These are phyloP conservation scores for Odocoileus virginianus DNA, from an alignment of 2,113 vertebrate genomes.

Conservation along the genomic window DNA sequence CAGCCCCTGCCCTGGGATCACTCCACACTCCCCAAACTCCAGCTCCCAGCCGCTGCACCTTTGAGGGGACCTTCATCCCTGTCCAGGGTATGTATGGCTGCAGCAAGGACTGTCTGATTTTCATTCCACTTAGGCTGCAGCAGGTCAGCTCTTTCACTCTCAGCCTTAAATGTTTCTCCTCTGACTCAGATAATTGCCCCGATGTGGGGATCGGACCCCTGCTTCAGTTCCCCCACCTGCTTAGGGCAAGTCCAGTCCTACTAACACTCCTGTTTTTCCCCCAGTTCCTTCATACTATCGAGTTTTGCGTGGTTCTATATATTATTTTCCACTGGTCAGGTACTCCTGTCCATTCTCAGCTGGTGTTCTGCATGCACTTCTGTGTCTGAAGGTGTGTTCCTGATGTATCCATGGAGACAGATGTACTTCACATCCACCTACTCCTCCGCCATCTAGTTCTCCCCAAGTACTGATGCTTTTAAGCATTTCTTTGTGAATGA, in stretches of 20 bases:
- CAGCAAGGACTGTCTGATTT: neutral
- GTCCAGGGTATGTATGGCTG: neutral
- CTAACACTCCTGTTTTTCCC: neutral
- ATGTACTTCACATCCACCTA: neutral
- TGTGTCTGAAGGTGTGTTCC: neutral
- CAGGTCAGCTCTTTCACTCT: neutral
- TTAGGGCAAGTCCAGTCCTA: neutral
- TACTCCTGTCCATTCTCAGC: neutral
- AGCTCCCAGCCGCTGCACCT: neutral
- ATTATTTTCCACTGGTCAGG: neutral
- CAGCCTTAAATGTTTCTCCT: neutral
- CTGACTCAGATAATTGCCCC: neutral
- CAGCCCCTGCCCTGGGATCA: neutral
- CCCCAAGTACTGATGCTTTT: neutral
- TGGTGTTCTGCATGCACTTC: neutral
- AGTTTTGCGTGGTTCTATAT: neutral
- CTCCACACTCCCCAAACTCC: neutral
- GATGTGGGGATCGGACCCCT: neutral
- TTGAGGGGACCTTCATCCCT: neutral
- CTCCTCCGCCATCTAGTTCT: neutral
- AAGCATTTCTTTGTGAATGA: neutral
- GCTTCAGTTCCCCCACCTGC: neutral
- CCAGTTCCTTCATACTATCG: neutral
- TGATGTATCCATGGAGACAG: neutral
- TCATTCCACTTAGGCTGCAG: neutral